These are phyloP conservation scores for Apolygus lucorum DNA, from an alignment of 1,140 invertebrate genomes.

Conservation along the genomic window DNA sequence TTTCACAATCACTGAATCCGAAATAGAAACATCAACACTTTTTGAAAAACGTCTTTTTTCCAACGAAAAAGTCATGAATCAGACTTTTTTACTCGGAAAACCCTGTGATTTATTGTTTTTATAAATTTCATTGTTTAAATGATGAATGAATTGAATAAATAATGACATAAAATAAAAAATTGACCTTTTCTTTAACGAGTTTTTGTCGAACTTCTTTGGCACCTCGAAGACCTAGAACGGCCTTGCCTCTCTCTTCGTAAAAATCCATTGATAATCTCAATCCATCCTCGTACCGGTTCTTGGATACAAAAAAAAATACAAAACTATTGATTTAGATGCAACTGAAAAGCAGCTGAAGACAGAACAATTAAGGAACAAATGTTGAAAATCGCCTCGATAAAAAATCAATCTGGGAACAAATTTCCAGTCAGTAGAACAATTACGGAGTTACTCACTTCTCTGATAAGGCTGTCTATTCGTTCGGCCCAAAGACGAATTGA, in stretches of 20 bases:
- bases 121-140: no score
- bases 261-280: slow-evolving; percentile 56
- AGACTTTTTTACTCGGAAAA: no score
- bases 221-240: slow-evolving; percentile 50
- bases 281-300: slow-evolving; percentile 53
- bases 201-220: slow-evolving; percentile 48
- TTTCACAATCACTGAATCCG: no score
- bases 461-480: slow-evolving; percentile 57
- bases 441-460: slow-evolving; percentile 42
- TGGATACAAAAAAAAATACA: slow-evolving; percentile 34
- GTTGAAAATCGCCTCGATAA: slow-evolving; percentile 1
- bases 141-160: no score
- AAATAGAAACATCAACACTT: no score
- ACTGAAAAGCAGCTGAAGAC: slow-evolving; percentile 19
- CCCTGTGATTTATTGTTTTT: no score
- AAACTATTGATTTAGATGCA: no score
- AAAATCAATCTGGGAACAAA: slow-evolving; percentile 1
- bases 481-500: slow-evolving; percentile 76
- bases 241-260: slow-evolving; percentile 57
- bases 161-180: no score
- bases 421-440: not conserved
- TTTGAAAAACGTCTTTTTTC: no score
- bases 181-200: slow-evolving; percentile 51
- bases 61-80: no score
- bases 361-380: slow-evolving; percentile 5